Percentiles rank a stretch among this genome's conserved stretches.
Evolutionary conservation across 2,113 vertebrate species (phyloP).

Genomic region (Zosterops japonicus): DNA sequence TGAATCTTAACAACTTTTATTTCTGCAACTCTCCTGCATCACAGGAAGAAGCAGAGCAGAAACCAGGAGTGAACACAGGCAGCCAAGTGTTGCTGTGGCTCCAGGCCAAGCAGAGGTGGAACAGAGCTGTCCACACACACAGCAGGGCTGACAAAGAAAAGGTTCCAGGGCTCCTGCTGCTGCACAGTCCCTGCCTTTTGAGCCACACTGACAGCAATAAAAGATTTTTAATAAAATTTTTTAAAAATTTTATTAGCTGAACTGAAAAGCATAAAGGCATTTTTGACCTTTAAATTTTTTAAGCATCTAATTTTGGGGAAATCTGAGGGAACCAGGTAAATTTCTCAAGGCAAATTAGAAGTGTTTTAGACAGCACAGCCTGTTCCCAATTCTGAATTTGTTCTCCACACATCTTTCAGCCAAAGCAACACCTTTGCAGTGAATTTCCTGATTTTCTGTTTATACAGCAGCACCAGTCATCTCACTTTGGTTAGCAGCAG

Average conservation of each 20-base stretch:
- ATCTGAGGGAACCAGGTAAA: background rate
- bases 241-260: background rate
- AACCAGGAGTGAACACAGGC: background rate
- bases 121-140: background rate
- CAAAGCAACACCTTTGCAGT: background rate
- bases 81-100: conserved; percentile 12
- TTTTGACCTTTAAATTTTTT: background rate
- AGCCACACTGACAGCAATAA: background rate
- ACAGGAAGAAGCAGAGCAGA: background rate
- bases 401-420: conserved; percentile 3
- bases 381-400: conserved; percentile 26
- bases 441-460: background rate
- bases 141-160: background rate
- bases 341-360: background rate
- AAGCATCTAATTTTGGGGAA: conserved; percentile 1
- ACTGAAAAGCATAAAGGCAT: background rate
- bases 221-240: background rate
- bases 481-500: background rate
- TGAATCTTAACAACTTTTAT: background rate
- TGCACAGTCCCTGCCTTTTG: background rate
- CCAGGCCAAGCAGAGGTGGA: background rate
- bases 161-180: background rate
- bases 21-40: background rate
- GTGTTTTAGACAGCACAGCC: background rate
- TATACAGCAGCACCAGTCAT: background rate